phyloP scores from a whole-genome alignment of 2,888 invertebrate species.

The Mystacides longicornis region DNA sequence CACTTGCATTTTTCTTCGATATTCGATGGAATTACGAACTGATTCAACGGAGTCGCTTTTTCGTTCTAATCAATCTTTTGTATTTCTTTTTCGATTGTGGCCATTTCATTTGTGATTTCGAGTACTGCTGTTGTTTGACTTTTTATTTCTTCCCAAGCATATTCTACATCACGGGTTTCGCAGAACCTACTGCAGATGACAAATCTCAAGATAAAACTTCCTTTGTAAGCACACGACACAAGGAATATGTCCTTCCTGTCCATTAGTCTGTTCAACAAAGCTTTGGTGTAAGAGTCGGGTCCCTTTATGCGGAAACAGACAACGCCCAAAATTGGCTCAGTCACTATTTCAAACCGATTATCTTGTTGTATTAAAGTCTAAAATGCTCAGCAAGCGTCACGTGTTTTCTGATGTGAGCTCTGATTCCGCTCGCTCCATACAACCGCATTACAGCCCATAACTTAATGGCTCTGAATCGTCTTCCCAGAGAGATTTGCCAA shows the following conservation, averaged over 20 bases:
- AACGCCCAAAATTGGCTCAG: conserved; percentile 67
- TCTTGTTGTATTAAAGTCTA: conserved; percentile 63
- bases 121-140: conserved; percentile 35
- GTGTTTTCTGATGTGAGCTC: conserved; percentile 68
- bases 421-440: conserved; percentile 74
- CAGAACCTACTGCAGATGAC: conserved; percentile 72
- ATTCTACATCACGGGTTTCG: conserved; percentile 62
- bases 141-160: conserved; percentile 62
- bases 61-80: conserved; percentile 20
- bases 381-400: conserved; percentile 71
- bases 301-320: conserved; percentile 85
- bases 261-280: conserved; percentile 63
- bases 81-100: conserved; percentile 4
- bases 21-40: conserved; percentile 13
- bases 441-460: conserved; percentile 87
- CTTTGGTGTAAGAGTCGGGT: conserved; percentile 60
- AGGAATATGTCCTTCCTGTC: conserved; percentile 72
- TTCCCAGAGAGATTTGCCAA: conserved; percentile 81
- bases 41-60: conserved; percentile 16
- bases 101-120: conserved; percentile 9
- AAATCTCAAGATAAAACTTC: conserved; percentile 68
- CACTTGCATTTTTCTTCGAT: conserved; percentile 21
- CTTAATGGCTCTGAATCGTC: conserved; percentile 83
- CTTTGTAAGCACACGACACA: conserved; percentile 65
- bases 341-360: conserved; percentile 69